Evolutionary conservation across 2,113 vertebrate genomes (phyloP).

Genomic region (Halichoeres trimaculatus): DNA sequence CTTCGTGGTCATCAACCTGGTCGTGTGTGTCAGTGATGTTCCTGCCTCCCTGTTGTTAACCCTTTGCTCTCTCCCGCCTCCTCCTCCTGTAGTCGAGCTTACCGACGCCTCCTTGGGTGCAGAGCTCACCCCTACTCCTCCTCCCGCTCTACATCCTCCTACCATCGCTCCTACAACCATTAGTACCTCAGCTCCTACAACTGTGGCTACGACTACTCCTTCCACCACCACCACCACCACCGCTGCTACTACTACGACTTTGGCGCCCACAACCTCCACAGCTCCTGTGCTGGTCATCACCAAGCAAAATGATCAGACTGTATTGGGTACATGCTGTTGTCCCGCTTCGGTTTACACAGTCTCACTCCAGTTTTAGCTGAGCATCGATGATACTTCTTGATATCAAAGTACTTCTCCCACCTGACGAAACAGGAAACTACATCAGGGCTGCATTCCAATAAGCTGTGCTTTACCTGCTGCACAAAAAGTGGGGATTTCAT

Average conservation of each 20-base stretch:
- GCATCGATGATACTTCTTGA: constrained; percentile 3
- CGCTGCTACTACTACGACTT: constrained; percentile 42
- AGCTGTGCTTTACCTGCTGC: constrained; percentile 45
- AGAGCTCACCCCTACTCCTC: constrained; percentile 76
- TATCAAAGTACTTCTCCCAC: constrained; percentile 40
- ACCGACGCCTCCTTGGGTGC: constrained; percentile 76
- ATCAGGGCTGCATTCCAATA: constrained; percentile 60
- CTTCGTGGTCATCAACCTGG: constrained; percentile 13
- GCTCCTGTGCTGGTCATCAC: constrained; percentile 81
- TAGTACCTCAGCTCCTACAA: constrained; percentile 62
- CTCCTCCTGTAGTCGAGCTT: constrained; percentile 77
- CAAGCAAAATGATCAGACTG: constrained; percentile 69
- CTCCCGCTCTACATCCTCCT: constrained; percentile 71
- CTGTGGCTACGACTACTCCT: constrained; percentile 58
- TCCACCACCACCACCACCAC: constrained; percentile 37
- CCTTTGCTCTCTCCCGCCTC: constrained; percentile 78
- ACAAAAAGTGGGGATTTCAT: constrained; percentile 44
- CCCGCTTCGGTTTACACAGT: constrained; percentile 31
- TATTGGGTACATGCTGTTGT: constrained; percentile 77
- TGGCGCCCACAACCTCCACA: constrained; percentile 28
- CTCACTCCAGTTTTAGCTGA: constrained; percentile 12
- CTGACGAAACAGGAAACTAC: constrained; percentile 53
- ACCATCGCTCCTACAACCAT: constrained; percentile 71
- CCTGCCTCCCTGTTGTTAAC: constrained; percentile 69
- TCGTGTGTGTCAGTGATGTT: constrained; percentile 31